These are phyloP conservation scores for Regulus satrapa DNA, from an alignment of 2,113 vertebrate genomes.

Conservation along the genomic window DNA sequence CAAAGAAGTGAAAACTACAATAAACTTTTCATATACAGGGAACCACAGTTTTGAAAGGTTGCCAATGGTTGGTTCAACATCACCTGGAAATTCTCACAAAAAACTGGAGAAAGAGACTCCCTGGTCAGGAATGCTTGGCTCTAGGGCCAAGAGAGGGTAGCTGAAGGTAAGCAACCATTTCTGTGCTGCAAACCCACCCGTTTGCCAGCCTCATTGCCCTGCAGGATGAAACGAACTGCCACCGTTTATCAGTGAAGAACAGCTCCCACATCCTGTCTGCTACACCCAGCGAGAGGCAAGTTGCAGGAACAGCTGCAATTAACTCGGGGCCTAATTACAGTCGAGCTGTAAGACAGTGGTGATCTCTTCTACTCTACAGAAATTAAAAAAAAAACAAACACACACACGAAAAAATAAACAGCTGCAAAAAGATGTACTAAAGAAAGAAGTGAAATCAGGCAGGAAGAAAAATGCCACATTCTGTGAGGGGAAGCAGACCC, in stretches of 20 bases:
- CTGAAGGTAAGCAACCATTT: not conserved
- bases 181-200: not conserved
- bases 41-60: not conserved
- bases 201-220: not conserved
- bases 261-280: not conserved
- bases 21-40: not conserved
- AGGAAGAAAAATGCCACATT: not conserved
- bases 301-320: not conserved
- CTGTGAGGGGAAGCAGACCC: not conserved
- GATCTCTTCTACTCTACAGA: not conserved
- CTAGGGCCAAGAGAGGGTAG: not conserved
- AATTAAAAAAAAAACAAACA: not conserved
- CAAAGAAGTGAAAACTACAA: not conserved
- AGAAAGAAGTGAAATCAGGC: not conserved
- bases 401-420: no score
- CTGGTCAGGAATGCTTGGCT: not conserved
- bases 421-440: not conserved
- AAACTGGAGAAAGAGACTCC: not conserved
- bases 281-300: not conserved
- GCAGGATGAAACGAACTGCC: not conserved
- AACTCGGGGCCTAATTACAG: not conserved
- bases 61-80: not conserved
- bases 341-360: not conserved
- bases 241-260: not conserved
- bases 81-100: not conserved